Base-by-base conservation (phyloP, 2,888 invertebrate genomes). In the Xestia xanthographa region DNA sequence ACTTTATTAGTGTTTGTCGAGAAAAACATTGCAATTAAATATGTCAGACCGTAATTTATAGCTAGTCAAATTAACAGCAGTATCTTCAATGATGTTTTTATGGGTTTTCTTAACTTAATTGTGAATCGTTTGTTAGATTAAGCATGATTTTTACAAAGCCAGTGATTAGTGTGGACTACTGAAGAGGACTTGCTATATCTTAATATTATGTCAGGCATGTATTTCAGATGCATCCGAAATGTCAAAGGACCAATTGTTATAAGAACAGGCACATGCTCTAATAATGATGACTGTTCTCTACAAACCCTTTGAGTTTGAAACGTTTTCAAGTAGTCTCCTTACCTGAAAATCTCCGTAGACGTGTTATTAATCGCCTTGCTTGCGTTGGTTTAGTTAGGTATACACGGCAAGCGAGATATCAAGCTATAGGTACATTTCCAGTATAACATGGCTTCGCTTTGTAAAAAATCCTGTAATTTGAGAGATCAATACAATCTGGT, bases 1-100 rank as follows among this genome's bases (percentile, higher is more conserved):
- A 66, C 71, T 84, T 83, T 77, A 69, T 76, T 74, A 53, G 67
- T 58, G 72, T 76, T 79, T 67, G 43, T 65, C 45, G 66, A n/a
- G 53, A 78, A 74, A 86, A 82, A 82, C 72, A 84, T 62, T 65
- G 71, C 72, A 74, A 50, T 72, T 53, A 65, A 17, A 65, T 22
- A 58, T 65, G 56, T 74, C 69, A 22, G 26, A 53, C 17, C 9
- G 17, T 74, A 68, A 73, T 83, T 78, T 43, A 75, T 45, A 53
- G 48, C 29, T 43, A 34, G 66, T 69, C 60, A 74, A 79, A 72
- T 67, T 56, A 66, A 72, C 65, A 72, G n/a, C 48, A 14, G 63
- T 58, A 70, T 60, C 65, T 72, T 41, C 66, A 62, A 58, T 48
- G 2, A 56, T 11, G 14, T 60, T 41, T 45, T 79, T 79, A 79